Evolutionary conservation across 2,888 invertebrate genomes (phyloP), one percentile per base, ranked within the genome.

Genomic region (Trichacis sp.): DNA sequence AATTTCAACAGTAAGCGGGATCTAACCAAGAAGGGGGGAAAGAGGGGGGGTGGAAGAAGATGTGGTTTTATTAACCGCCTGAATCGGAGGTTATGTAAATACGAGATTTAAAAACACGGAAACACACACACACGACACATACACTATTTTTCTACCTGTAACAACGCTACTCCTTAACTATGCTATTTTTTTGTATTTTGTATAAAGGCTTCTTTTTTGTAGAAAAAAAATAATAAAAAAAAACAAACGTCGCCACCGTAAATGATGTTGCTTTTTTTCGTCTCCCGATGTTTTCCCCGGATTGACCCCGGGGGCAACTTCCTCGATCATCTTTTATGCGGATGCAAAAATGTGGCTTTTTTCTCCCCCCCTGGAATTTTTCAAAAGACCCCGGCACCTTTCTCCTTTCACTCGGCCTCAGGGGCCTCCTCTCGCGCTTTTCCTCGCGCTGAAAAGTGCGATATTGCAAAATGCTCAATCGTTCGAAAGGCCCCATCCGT

Each of bases 151-250:
- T 80, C 70, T 79, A 77, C 77, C 78, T 72, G 69, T 50, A 68
- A 58, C 70, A 75, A 68, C 69, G 69, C 72, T 77, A 73, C 53
- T 73, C 68, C 65, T 76, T 80, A 82, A 79, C 73, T 77, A 79
- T 76, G 81, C 81, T n/a, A 81, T 77, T 81, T 82, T 33, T 81
- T 84, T 83, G 68, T 83, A 83, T 80, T 82, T 84, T n/a, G 82
- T 84, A 84, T 83, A 84, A 84, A 84, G 83, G 84, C 83, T 84
- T 83, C n/a, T n/a, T n/a, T 81, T 84, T 83, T 83, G 77, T 81
- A 80, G 78, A 79, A 75, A 80, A 78, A 77, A 75, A 77, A 76
- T 75, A 73, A 82, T n/a, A n/a, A n/a, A n/a, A n/a, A n/a, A n/a
- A n/a, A 81, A 81, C 80, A 81, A 78, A 78, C 80, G 80, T 83